Percentiles rank a stretch among this genome's conserved stretches.
Conservation (phyloP, 1,140 invertebrate genomes). For the Nebria ingens region DNA sequence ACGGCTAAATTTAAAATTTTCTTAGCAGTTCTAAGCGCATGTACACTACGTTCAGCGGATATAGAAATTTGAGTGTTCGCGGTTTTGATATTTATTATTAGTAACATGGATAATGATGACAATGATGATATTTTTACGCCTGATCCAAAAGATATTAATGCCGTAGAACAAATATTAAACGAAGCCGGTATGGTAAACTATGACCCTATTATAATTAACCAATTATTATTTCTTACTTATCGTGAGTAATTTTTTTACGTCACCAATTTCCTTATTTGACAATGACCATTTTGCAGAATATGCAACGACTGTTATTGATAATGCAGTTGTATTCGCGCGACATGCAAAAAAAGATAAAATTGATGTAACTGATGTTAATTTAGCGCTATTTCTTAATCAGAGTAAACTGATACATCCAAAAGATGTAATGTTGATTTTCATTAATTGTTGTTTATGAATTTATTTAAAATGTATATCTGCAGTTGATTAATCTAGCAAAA, state of each 20-base stretch:
- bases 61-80: background rate
- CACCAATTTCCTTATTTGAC: background rate
- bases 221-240: constrained; percentile 1
- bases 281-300: background rate
- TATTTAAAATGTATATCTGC: background rate
- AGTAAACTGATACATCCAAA: background rate
- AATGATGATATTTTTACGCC: background rate
- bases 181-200: background rate
- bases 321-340: background rate
- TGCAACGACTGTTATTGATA: background rate
- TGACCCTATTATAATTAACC: background rate
- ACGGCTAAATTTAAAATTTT: background rate
- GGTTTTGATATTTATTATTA: too few relatives aligned
- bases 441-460: background rate
- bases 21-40: too few relatives aligned
- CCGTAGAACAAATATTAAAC: background rate
- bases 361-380: background rate
- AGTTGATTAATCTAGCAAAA: background rate
- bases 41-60: background rate
- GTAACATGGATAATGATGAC: background rate
- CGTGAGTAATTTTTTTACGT: too few relatives aligned
- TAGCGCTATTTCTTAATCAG: background rate
- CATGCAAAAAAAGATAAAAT: background rate
- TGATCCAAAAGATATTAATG: background rate
- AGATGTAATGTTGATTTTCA: background rate